Percentiles rank a stretch among this genome's conserved stretches.
Evolutionary conservation across 2,888 invertebrate genomes (phyloP).

Genomic region (Diabrotica balteata): DNA sequence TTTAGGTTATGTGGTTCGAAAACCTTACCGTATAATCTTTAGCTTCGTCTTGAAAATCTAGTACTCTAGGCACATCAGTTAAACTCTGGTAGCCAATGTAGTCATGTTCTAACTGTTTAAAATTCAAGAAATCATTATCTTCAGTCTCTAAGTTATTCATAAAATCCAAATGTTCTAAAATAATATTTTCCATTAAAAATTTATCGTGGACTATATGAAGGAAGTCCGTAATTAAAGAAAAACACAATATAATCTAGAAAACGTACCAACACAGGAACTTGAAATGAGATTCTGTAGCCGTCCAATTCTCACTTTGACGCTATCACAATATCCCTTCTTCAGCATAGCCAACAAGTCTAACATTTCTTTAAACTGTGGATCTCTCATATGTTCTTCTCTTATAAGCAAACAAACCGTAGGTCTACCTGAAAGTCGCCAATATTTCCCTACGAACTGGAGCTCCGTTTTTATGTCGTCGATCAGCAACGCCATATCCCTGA

Average conservation of each 20-base stretch:
- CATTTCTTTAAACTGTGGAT: conserved; percentile 97
- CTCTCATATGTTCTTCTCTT: conserved; percentile 94
- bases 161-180: conserved; percentile 93
- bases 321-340: conserved; percentile 96
- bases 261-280: conserved; percentile 91
- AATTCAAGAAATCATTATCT: conserved; percentile 75
- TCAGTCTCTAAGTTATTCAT: conserved; percentile 81
- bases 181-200: background rate
- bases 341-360: conserved; percentile 94
- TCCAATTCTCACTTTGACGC: conserved; percentile 94
- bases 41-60: conserved; percentile 75
- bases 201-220: too few relatives aligned
- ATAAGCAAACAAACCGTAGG: conserved; percentile 97
- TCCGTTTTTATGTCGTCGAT: conserved; percentile 99
- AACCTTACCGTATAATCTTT: conserved; percentile 52
- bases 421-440: conserved; percentile 96
- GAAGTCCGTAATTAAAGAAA: too few relatives aligned
- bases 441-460: conserved; percentile 94
- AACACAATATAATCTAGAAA: too few relatives aligned
- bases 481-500: conserved; percentile 96
- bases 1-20: too few relatives aligned
- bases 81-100: conserved; percentile 95
- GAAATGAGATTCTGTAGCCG: conserved; percentile 93
- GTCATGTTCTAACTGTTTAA: conserved; percentile 88
- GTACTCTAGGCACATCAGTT: conserved; percentile 89